These are phyloP conservation scores for Drosophila persimilis DNA, from an alignment of 1,140 invertebrate genomes.

Conservation along the genomic window DNA sequence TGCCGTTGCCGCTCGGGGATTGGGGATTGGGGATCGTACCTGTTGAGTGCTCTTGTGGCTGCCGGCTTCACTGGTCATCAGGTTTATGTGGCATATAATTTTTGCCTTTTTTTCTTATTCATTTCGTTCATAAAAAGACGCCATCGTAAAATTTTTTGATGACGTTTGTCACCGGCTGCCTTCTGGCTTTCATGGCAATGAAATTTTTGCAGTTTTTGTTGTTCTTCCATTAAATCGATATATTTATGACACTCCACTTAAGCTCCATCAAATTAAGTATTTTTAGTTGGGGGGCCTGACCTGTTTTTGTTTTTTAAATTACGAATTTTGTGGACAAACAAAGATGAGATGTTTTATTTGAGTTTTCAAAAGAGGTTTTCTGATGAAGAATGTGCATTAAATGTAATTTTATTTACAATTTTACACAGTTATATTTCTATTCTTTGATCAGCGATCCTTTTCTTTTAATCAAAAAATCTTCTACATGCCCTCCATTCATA, in stretches of 20 bases:
- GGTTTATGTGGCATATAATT: conserved; percentile 76
- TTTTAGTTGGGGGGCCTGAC: conserved; percentile 26
- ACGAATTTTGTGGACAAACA: background rate
- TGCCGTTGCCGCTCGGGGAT: conserved; percentile 5
- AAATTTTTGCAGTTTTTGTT: conserved; percentile 2
- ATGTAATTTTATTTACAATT: too few relatives aligned
- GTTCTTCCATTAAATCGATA: conserved; percentile 42
- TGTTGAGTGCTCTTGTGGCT: conserved; percentile 24
- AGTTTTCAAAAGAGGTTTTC: background rate
- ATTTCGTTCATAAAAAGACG: conserved; percentile 62
- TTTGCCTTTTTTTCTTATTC: conserved; percentile 46
- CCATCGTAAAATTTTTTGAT: conserved; percentile 71
- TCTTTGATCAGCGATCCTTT: too few relatives aligned
- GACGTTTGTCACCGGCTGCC: conserved; percentile 64
- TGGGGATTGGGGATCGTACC: conserved; percentile 41
- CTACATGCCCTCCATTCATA: background rate
- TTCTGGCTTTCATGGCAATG: conserved; percentile 44
- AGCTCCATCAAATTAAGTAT: conserved; percentile 39
- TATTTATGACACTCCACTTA: conserved; percentile 53
- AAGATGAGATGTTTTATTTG: too few relatives aligned
- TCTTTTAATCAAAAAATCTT: too few relatives aligned
- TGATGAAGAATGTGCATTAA: background rate
- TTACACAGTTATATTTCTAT: too few relatives aligned
- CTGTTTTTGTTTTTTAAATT: conserved; percentile 28
- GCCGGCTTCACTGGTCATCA: conserved; percentile 59